Base-by-base conservation (phyloP, 2,888 invertebrate species). In the Temnothorax unifasciatus region DNA sequence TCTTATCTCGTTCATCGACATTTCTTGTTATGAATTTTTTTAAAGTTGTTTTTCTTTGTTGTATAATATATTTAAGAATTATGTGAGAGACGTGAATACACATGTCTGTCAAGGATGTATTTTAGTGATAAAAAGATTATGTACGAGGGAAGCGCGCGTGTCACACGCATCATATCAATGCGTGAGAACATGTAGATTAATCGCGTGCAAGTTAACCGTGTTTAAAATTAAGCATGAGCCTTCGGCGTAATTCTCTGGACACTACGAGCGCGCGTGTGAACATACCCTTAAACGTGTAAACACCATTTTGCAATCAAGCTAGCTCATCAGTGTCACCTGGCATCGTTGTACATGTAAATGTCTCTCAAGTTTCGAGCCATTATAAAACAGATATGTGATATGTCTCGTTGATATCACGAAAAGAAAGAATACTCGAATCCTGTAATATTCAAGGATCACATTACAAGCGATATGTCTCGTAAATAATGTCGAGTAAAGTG, bases 281-380 rank as follows among this genome's bases (percentile, higher is more conserved):
- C 90, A 90, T 84, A 87, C 87, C 90, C 90, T 91, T 86, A 86
- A 85, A 86, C 83, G 61, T 88, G 86, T 89, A 88, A 91, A 91
- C 89, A 89, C 87, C 88, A 89, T 83, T 86, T 88, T 90, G 92
- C 89, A 89, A 86, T 87, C 89, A 87, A 90, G 88, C 88, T 87
- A 89, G 89, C 91, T 92, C 91, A 89, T 90, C 88, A 89, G 89
- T 86, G 90, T 92, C 92, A 91, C 88, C 91, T 91, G 91, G 86
- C 86, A 87, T 86, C 77, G 50, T 76, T 76, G 85, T 86, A 79
- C 61, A 84, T 82, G 86, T 71, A 79, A 86, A 74, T 81, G 81
- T 83, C 77, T 84, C 52, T 90, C 79, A 83, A 69, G 25, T 81
- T 85, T 83, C 52, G 82, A 82, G 59, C 44, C 34, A 82, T 66